Conservation (phyloP, 2,888 invertebrate genomes). For the Polyploca ridens region DNA sequence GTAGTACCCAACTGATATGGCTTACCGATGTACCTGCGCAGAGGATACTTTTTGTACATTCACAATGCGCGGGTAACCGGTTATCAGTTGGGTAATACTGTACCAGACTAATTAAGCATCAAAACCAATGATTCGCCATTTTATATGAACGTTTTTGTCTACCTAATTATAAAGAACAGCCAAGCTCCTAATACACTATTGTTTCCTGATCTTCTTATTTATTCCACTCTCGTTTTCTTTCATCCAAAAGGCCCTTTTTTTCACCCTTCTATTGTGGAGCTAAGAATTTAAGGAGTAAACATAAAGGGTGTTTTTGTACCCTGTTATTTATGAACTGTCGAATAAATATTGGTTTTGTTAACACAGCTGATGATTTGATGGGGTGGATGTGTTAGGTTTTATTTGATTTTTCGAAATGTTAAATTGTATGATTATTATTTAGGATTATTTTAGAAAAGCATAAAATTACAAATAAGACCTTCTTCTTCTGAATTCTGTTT, state of each 20-base stretch:
- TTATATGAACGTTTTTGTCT: conserved; percentile 15
- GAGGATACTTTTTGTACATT: too few relatives aligned
- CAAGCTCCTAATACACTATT: conserved; percentile 43
- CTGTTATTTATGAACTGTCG: conserved; percentile 32
- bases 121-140: too few relatives aligned
- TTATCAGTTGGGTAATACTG: too few relatives aligned
- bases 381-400: not conserved
- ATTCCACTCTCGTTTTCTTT: conserved; percentile 58
- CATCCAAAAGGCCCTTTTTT: conserved; percentile 36
- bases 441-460: too few relatives aligned
- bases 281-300: conserved; percentile 47
- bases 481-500: too few relatives aligned
- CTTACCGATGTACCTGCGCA: too few relatives aligned
- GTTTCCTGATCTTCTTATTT: conserved; percentile 59
- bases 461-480: too few relatives aligned
- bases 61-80: too few relatives aligned
- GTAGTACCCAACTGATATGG: too few relatives aligned
- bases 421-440: too few relatives aligned
- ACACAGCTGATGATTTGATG: conserved; percentile 10
- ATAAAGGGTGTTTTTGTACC: conserved; percentile 28
- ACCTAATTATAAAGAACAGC: conserved; percentile 40
- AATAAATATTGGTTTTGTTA: conserved; percentile 13
- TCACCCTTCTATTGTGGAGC: conserved; percentile 24
- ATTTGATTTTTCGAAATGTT: too few relatives aligned
- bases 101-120: too few relatives aligned